Evolutionary conservation across 2,113 vertebrate genomes (phyloP).

Genomic region (Collichthys lucidus): DNA sequence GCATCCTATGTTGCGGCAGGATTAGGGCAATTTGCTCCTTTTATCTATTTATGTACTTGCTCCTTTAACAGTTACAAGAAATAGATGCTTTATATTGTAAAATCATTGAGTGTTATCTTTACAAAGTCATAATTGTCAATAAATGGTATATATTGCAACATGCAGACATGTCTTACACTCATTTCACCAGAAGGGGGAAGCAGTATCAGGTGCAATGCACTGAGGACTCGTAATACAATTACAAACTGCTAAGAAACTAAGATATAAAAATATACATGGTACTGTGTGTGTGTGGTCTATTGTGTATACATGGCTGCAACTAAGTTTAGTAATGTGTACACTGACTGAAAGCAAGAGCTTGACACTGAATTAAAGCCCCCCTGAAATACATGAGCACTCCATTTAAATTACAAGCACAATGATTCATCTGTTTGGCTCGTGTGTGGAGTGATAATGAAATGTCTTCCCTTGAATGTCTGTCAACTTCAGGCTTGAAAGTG

Average conservation of each 20-base stretch:
- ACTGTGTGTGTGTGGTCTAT: background rate
- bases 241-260: background rate
- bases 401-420: constrained; percentile 11
- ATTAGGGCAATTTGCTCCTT: constrained; percentile 23
- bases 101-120: constrained; percentile 18
- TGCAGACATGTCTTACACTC: background rate
- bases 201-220: constrained; percentile 17
- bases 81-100: constrained; percentile 34
- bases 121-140: constrained; percentile 42
- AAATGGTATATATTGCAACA: constrained; percentile 45
- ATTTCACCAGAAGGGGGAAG: constrained; percentile 72
- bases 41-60: constrained; percentile 25
- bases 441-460: constrained; percentile 29
- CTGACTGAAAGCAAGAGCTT: background rate
- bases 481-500: constrained; percentile 35
- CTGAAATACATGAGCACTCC: background rate
- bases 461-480: constrained; percentile 37
- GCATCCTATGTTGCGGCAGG: constrained; percentile 25
- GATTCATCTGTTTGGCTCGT: constrained; percentile 34
- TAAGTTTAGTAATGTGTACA: background rate
- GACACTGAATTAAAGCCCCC: background rate
- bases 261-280: background rate
- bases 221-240: background rate
- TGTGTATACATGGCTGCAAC: background rate
- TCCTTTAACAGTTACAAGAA: constrained; percentile 35